Base-by-base conservation (phyloP, 2,888 invertebrate genomes). In the Caenorhabditis zanzibari region DNA sequence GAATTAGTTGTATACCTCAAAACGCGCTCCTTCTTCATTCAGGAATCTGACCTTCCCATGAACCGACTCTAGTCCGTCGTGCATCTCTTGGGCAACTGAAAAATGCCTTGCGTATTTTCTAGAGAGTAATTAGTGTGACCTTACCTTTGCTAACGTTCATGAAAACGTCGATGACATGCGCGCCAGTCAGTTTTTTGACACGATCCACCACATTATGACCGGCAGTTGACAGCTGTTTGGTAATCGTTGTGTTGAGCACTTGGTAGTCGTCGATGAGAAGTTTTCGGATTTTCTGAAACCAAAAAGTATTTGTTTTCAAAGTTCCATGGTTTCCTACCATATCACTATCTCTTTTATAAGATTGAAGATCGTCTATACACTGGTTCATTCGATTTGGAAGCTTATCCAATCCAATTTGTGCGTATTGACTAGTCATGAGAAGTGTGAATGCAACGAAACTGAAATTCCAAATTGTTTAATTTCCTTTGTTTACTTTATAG, bases 351-450 rank as follows among this genome's bases (percentile, higher is more conserved):
- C 88, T 82, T 75, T 91, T 91, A 84, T 91, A 91, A 41, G 91
- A 82, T 58, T 88, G 86, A 49, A 91, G 82, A 81, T 91, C 91
- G 66, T 90, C 91, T 47, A 90, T 86, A 81, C 91, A 91, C 71
- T 90, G 89, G 63, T 88, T 90, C 19, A 91, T 80, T n/a, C 91
- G 63, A 41, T 85, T 87, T n/a, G 91, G 91, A 58, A 91, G 84
- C 64, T 91, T 85, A 47, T 90, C 90, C 54, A 91, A 64, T 28
- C 91, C 90, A 71, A 90, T 87, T 75, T 91, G 89, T 26, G 90
- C 90, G 72, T 91, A 91, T 71, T 91, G 91, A 12, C 90, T 88
- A 26, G 90, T 90, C 64, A 91, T 88, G n/a, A 91, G 72, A 44
- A 91, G 61, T 4, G 90, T 84, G 22, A 89, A 89, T 9, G 91